A percentile compares a stretch with the other conserved stretches of the same genome.
These are phyloP conservation scores for Tenthredo notha DNA, from an alignment of 2,888 invertebrate species.

Conservation along the genomic window DNA sequence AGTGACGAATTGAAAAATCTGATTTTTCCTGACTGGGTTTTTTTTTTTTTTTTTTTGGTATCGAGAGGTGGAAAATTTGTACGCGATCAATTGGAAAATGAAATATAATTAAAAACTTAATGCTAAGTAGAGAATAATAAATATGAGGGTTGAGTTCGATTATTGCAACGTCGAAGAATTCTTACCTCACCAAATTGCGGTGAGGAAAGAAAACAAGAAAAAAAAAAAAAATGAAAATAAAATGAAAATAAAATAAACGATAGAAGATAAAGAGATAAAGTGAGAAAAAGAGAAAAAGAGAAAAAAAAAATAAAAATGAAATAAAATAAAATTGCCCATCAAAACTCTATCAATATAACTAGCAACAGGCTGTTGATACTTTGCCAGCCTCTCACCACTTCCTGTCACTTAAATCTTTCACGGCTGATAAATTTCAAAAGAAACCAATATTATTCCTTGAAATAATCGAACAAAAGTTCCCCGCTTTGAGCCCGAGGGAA, in stretches of 20 bases:
- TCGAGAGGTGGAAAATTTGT: background rate
- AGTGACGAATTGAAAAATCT: background rate
- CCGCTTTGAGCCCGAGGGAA: background rate
- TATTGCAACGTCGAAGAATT: background rate
- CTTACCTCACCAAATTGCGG: background rate
- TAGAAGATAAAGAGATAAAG: background rate
- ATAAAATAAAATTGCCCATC: constrained; percentile 43
- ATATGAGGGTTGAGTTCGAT: background rate
- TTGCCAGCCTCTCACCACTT: constrained; percentile 48
- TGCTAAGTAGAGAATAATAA: background rate
- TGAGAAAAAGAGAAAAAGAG: background rate
- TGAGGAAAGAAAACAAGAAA: background rate
- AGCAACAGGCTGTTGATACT: constrained; percentile 54
- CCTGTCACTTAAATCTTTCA: constrained; percentile 49
- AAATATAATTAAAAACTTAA: background rate
- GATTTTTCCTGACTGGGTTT: background rate
- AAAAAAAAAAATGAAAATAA: background rate
- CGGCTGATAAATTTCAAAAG: constrained; percentile 52
- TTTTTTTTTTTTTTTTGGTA: background rate
- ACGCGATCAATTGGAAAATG: background rate
- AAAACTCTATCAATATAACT: constrained; percentile 51
- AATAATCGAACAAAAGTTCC: constrained; percentile 49
- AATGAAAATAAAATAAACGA: background rate
- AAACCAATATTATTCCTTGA: constrained; percentile 43
- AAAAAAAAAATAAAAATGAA: background rate